phyloP scores from a whole-genome alignment of 2,797 vertebrate genomes.

The Cryptoblepharus egeriae region DNA sequence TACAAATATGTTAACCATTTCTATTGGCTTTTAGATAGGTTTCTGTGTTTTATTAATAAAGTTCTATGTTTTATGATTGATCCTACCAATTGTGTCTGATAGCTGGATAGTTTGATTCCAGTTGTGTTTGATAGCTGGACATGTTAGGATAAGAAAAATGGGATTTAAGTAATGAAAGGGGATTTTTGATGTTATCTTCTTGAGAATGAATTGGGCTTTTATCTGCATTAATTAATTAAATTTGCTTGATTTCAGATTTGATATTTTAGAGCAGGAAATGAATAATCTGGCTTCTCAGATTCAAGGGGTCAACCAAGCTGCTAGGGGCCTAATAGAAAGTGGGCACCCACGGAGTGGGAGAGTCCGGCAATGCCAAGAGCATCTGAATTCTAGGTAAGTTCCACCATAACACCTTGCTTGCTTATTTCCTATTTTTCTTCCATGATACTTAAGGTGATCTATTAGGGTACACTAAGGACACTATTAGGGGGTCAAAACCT shows the following conservation, averaged over 20 bases:
- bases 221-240: background rate
- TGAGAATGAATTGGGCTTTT: background rate
- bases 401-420: background rate
- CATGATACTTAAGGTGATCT: background rate
- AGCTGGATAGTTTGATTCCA: background rate
- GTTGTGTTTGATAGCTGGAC: background rate
- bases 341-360: slow-evolving; percentile 90
- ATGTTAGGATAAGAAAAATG: background rate
- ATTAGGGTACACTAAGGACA: background rate
- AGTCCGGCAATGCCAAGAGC: slow-evolving; percentile 85
- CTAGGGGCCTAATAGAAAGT: slow-evolving; percentile 89
- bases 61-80: background rate
- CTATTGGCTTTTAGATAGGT: no score
- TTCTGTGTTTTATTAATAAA: no score
- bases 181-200: background rate
- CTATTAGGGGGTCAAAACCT: background rate
- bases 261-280: slow-evolving; percentile 92
- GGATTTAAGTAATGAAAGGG: background rate
- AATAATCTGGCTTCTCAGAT: slow-evolving; percentile 85
- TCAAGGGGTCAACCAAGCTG: slow-evolving; percentile 86
- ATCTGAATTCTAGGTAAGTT: slow-evolving; percentile 88
- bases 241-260: slow-evolving; percentile 79
- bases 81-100: background rate
- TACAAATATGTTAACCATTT: background rate
- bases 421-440: background rate